Evolutionary conservation across 2,113 vertebrate species (phyloP), one percentile per base, ranked within the genome.

Genomic region (Athene cunicularia): DNA sequence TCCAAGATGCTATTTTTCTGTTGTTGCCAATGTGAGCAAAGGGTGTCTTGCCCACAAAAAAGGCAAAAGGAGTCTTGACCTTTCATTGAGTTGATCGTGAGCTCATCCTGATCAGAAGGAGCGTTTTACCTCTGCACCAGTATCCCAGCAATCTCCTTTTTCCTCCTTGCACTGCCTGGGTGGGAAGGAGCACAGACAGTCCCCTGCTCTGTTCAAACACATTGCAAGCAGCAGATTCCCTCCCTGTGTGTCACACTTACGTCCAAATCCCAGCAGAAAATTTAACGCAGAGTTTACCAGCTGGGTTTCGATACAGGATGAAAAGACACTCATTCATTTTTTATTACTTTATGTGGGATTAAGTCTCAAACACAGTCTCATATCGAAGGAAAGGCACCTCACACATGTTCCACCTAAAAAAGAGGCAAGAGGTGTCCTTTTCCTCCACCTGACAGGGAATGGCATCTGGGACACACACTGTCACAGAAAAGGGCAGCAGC

Each of bases 261-360:
- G n/a, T 33, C 53, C 81, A 79, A 82, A 94, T 60, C 84, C 81
- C 92, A 80, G 62, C 58, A 80, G 71, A 94, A 82, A 91, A 88
- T 58, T 30, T 30, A 88, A 70, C 9, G 59, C 53, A 24, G n/a
- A 68, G 18, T 41, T 89, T 64, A 71, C 35, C 60, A 68, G 81
- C 62, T 71, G 66, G 53, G 45, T 60, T 82, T 82, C 0, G 3
- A 58, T 71, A 47, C 17, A 70, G 62, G 49, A 64, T 45, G 35
- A 85, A 87, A 53, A 89, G 63, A 70, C 41, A 55, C 16, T 55
- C 4, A 13, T 43, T 56, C 0, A 1, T 6, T 87, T 71, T 53
- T 79, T 47, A 52, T 58, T 50, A 10, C 43, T 63, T 68, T 47
- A 50, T 0, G 0, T 22, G 47, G 63, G 80, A 84, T 39, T 66